Evolutionary conservation across 2,797 vertebrate species (phyloP), one percentile per base, ranked within the genome.

Genomic region (Hipposideros larvatus): DNA sequence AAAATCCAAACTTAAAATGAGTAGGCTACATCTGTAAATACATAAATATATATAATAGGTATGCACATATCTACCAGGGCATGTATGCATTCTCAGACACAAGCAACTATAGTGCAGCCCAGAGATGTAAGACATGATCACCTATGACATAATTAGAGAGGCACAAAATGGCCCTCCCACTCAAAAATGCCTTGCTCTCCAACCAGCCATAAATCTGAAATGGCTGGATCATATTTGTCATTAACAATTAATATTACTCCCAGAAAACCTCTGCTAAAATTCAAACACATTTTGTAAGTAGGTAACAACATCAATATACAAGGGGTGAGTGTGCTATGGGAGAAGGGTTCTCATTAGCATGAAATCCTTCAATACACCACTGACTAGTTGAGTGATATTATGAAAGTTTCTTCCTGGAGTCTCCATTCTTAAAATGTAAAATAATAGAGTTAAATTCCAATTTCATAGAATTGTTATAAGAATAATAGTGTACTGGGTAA

Each of bases 261-360:
- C n/a, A 78, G 8, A 65, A 90, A 75, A 9, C 2, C 7, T 15
- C 41, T 48, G 9, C 13, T 59, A 53, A 43, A 78, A 22, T 85
- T 51, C n/a, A 73, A 71, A 66, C 66, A 26, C 24, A 22, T 79
- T 53, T 10, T 46, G 11, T 46, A 55, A 48, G 83, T 71, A 21
- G 1, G 4, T 28, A 65, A 48, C 5, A 55, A 14, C 71, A 68
- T 43, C 26, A 26, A 26, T 19, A 24, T 16, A 68, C 2, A 79
- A 46, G 22, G 3, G 1, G 15, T 26, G 11, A 51, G 13, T 2
- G 1, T 75, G 31, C 1, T 15, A 24, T 3, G 2, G 2, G 1
- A 68, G 34, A 4, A 65, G 1, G 46, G 19, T 28, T 31, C 2
- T 31, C 24, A 14, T 26, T 24, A 34, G 6, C 51, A n/a, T 18